Percentiles rank a stretch among this genome's conserved stretches.
Conservation (phyloP, 1,140 invertebrate species). For the Amyelois transitella region DNA sequence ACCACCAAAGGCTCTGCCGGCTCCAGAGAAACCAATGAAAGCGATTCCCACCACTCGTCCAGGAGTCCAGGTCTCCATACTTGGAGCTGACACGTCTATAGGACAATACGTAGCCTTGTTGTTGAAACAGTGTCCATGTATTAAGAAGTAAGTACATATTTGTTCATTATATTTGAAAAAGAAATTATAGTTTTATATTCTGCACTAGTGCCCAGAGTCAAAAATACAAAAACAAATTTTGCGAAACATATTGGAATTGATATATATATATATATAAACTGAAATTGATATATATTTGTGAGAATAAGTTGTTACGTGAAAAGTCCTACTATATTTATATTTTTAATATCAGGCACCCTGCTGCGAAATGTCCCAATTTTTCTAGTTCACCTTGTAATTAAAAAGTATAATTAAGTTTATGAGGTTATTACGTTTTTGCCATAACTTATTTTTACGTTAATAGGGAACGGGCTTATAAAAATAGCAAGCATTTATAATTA, state of each 20-base stretch:
- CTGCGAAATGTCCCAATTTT: not conserved
- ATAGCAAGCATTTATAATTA: too few species aligned
- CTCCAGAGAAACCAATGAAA: constrained; percentile 23
- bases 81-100: constrained; percentile 50
- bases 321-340: not conserved
- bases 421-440: too few species aligned
- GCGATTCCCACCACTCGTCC: constrained; percentile 33
- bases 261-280: too few species aligned
- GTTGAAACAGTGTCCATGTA: constrained; percentile 55
- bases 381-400: not conserved
- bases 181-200: too few species aligned
- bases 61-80: constrained; percentile 54
- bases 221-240: too few species aligned
- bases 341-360: not conserved
- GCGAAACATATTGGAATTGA: too few species aligned
- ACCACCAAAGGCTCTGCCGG: constrained; percentile 34
- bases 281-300: too few species aligned
- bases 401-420: constrained; percentile 10
- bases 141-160: constrained; percentile 50
- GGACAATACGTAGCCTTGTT: constrained; percentile 51
- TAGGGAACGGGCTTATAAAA: too few species aligned
- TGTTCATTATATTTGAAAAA: constrained; percentile 1
- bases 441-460: too few species aligned
- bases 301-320: too few species aligned
- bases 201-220: too few species aligned